These are phyloP conservation scores for Gymnocephalus cernua DNA, from an alignment of 2,113 vertebrate genomes.

Conservation along the genomic window DNA sequence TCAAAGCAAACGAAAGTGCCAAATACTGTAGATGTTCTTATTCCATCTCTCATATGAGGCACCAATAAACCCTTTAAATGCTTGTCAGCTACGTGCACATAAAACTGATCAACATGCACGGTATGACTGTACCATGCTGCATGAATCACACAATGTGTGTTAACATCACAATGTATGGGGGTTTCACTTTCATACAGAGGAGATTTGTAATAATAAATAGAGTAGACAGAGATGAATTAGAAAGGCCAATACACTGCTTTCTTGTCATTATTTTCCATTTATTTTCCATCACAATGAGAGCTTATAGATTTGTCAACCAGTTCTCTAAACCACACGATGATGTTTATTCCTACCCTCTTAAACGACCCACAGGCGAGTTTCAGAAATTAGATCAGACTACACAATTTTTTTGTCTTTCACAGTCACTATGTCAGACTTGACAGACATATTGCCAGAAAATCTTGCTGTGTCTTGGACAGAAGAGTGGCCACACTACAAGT, in stretches of 20 bases:
- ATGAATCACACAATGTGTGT: constrained; percentile 22
- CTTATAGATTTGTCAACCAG: not conserved
- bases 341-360: too few relatives aligned
- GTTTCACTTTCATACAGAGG: not conserved
- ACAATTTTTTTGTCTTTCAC: too few relatives aligned
- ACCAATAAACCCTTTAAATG: constrained; percentile 34
- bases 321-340: too few relatives aligned
- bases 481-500: too few relatives aligned
- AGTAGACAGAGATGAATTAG: not conserved
- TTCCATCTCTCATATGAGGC: constrained; percentile 17
- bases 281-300: constrained; percentile 4
- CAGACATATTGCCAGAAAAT: too few relatives aligned
- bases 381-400: too few relatives aligned
- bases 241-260: not conserved
- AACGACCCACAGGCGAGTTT: too few relatives aligned
- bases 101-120: constrained; percentile 30
- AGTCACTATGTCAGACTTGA: too few relatives aligned
- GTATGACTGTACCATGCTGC: constrained; percentile 5
- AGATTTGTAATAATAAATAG: not conserved
- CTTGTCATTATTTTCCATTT: not conserved
- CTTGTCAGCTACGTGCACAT: constrained; percentile 8
- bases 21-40: constrained; percentile 3
- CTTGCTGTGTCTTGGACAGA: too few relatives aligned
- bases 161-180: not conserved
- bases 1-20: constrained; percentile 33